Evolutionary conservation across 2,888 invertebrate genomes (phyloP), one percentile per base, ranked within the genome.

Genomic region (Pammene aurita): DNA sequence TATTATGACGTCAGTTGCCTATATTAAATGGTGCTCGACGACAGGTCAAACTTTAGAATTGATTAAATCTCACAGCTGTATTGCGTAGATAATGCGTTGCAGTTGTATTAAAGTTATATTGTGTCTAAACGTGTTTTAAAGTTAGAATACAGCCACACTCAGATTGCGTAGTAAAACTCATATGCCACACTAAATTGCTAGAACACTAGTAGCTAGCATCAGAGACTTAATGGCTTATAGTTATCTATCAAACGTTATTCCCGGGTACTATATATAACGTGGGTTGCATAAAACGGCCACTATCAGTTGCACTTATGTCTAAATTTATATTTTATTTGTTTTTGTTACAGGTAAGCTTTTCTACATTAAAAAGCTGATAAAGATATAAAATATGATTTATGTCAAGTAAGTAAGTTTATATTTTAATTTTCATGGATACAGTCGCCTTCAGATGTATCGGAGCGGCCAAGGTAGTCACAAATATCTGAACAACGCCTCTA

Each of bases 211-310:
- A 76, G 80, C 76, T 48, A 13, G 13, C 7, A 34, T 7, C 48
- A 14, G 26, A 38, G 50, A 50, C 10, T 35, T 67, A 50, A 71
- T 71, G 72, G 74, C 77, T 73, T 80, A 78, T 77, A 77, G 75
- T 73, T 73, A 84, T 82, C 77, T 74, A 82, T 26, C 84, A 83
- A 73, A 70, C 66, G 75, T 79, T 77, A 77, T 38, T 26, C 26
- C 38, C 38, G 38, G 1, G 42, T 11, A 11, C 42, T 74, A 75
- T 75, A 71, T 74, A 75, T 75, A 71, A 71, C 57, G 55, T 62
- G 70, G 70, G 68, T 72, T 66, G 57, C 77, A 72, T 52, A 64
- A 71, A 69, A 55, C 50, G 65, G 72, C 72, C 74, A 58, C 70
- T 66, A 16, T 34, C 46, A 26, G 7, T 41, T 38, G 41, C n/a